These are phyloP conservation scores for Lycaon pictus DNA, from an alignment of 2,113 vertebrate species.

Conservation along the genomic window DNA sequence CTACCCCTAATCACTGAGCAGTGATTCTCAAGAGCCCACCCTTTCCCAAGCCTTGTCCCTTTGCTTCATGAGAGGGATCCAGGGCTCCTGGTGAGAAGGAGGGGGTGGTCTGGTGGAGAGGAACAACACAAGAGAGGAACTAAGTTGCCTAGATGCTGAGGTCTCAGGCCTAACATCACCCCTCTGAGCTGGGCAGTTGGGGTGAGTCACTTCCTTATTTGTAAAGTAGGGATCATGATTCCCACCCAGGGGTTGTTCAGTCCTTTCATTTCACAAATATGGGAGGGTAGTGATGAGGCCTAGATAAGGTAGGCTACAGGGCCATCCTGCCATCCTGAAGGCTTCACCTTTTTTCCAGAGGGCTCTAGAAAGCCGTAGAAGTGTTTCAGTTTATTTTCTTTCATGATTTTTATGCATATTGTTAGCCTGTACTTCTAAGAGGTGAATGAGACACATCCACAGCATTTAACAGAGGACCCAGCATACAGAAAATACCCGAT, in stretches of 20 bases:
- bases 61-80: neutral
- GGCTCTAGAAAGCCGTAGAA: neutral
- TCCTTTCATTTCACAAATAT: neutral
- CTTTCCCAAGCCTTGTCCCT: neutral
- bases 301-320: too few relatives aligned
- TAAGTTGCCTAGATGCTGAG: neutral
- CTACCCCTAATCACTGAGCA: neutral
- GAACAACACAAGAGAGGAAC: neutral
- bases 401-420: neutral
- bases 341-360: neutral
- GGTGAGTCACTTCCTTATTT: neutral
- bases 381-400: neutral
- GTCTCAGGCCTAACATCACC: neutral
- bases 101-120: neutral
- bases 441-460: rapidly evolving
- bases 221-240: neutral
- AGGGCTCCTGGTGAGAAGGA: neutral
- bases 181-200: neutral
- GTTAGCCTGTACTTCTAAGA: neutral
- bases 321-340: neutral
- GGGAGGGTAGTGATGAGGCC: neutral
- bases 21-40: neutral
- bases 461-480: neutral
- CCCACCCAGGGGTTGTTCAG: neutral
- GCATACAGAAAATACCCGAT: rapidly evolving